Evolutionary conservation across 2,888 invertebrate species (phyloP), one percentile per base, ranked within the genome.

Genomic region (Mimachlamys varia): DNA sequence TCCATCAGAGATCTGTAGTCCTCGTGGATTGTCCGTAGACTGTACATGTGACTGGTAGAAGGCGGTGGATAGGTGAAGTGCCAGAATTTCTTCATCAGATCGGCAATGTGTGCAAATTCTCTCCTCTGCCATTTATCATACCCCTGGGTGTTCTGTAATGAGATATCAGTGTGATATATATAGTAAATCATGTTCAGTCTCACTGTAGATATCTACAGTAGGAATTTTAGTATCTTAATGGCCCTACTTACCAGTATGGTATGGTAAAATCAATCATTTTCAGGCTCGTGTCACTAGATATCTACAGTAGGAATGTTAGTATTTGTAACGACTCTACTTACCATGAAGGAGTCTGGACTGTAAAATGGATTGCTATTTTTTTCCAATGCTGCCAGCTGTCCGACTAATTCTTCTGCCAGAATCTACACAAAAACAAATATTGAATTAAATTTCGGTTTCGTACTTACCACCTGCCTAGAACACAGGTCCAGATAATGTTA

Each of bases 21-120:
- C 4, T 94, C 93, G 91, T 95, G 95, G 17, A 94, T 92, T 0
- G 87, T 44, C 10, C 88, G 55, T 19, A 92, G 89, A 22, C 88
- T 89, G 62, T 89, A 53, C 10, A 88, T 88, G 88, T 91, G 90
- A 50, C 62, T 88, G 17, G 87, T 89, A 7, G 87, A 88, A 13
- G 92, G 92, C 17, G 93, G 92, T 44, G 95, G 96, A n/a, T 95
- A 93, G 13, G 95, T 94, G 50, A 92, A 92, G 76, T 94, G 94
- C 96, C 96, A 96, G 92, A 96, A 95, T 91, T 96, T 96, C 91
- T 93, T 94, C 90, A 96, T 92, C 89, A 95, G 92, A 33, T 94
- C 94, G 12, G 94, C 93, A 89, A 96, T 95, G 89, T 95, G 95
- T 22, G 89, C 91, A 90, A 95, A 92, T 92, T 95, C 94, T 88